A percentile compares a stretch with the other conserved stretches of the same genome.
phyloP scores from a whole-genome alignment of 2,888 invertebrate species.

The Oligia fasciuncula region DNA sequence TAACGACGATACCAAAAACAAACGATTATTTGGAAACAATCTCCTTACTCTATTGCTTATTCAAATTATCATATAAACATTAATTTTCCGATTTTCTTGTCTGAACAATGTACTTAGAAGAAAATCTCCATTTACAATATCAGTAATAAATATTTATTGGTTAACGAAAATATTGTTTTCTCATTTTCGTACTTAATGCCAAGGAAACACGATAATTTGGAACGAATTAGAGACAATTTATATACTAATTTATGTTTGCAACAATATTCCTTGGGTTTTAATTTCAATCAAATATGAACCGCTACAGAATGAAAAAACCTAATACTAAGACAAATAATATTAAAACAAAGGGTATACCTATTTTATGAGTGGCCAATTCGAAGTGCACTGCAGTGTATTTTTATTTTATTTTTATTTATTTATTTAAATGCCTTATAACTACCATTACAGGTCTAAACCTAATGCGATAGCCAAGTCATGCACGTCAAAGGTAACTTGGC shows the following conservation, averaged over 20 bases:
- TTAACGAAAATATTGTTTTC: conserved; percentile 30
- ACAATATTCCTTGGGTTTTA: not conserved
- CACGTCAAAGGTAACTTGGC: not conserved
- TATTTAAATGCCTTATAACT: no score
- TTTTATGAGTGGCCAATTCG: not conserved
- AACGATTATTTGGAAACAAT: conserved; percentile 1
- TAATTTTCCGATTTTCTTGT: conserved; percentile 15
- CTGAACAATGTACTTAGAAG: conserved; percentile 5
- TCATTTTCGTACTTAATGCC: conserved; percentile 24
- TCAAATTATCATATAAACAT: conserved; percentile 26
- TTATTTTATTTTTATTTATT: no score
- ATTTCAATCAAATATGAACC: not conserved
- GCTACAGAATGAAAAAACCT: not conserved
- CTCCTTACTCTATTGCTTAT: conserved; percentile 16
- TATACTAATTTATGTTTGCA: not conserved
- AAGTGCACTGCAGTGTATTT: not conserved
- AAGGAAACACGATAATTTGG: conserved; percentile 21
- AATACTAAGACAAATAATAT: not conserved
- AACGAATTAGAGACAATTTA: conserved; percentile 22
- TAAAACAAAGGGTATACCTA: no score
- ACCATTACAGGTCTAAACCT: no score
- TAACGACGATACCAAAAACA: conserved; percentile 6
- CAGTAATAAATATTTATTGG: conserved; percentile 51
- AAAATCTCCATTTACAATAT: conserved; percentile 33
- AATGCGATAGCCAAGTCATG: no score